phyloP scores from a whole-genome alignment of 2,888 invertebrate genomes.

The Unio pictorum region DNA sequence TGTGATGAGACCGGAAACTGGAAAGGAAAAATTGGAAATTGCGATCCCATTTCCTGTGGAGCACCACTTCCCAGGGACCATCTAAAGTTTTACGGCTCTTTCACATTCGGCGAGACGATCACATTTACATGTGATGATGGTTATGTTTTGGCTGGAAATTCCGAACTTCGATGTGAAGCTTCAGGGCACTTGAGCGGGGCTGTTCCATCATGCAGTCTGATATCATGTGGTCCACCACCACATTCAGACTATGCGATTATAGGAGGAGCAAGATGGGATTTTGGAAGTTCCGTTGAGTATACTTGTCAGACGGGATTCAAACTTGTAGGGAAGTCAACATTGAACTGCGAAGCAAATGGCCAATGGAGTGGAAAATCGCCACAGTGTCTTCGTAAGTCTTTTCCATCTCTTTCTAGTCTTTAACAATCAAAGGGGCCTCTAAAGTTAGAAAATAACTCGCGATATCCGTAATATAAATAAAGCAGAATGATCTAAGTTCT shows the following conservation, averaged over 20 bases:
- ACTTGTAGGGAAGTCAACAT: conserved; percentile 38
- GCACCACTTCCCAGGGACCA: conserved; percentile 17
- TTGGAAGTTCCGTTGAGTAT: conserved; percentile 19
- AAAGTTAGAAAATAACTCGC: no score
- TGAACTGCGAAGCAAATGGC: conserved; percentile 55
- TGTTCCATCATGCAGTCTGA: conserved; percentile 43
- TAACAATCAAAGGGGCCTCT: no score
- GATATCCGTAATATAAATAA: no score
- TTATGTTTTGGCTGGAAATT: conserved; percentile 36
- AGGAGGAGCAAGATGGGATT: conserved; percentile 18
- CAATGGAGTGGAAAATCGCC: conserved; percentile 55
- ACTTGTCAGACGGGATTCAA: conserved; percentile 52
- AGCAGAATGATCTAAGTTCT: no score
- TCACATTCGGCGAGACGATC: conserved; percentile 8
- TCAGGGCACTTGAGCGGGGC: conserved; percentile 25
- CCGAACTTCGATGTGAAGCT: conserved; percentile 34
- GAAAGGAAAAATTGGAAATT: conserved; percentile 56
- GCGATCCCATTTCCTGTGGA: conserved; percentile 58
- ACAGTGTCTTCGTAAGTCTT: conserved; percentile 49
- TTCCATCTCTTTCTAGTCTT: background rate
- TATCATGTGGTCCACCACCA: conserved; percentile 44
- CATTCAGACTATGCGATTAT: conserved; percentile 12
- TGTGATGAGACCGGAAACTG: conserved; percentile 59
- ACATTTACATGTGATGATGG: conserved; percentile 27
- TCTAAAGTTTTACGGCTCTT: conserved; percentile 5